phyloP scores from a whole-genome alignment of 2,113 vertebrate genomes.

The Ciconia maguari region DNA sequence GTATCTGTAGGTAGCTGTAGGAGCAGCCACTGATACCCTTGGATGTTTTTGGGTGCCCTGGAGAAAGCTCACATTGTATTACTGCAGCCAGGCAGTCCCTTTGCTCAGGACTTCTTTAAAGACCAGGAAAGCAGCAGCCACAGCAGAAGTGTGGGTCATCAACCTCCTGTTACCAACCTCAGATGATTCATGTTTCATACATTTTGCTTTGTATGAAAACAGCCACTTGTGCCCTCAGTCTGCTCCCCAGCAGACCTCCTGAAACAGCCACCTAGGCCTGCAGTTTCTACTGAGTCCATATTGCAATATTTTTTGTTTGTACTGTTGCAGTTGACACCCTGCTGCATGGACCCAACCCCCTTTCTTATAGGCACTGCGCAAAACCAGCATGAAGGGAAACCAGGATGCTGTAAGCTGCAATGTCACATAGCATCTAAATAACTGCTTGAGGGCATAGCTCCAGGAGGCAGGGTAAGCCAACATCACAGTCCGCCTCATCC shows the following conservation, averaged over 20 bases:
- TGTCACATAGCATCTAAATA: not conserved
- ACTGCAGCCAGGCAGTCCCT: not conserved
- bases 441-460: not conserved
- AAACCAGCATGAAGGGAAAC: not conserved
- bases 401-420: not conserved
- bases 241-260: not conserved
- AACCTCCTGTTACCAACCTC: not conserved
- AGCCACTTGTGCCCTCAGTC: not conserved
- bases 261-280: not conserved
- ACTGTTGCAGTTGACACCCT: not conserved
- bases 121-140: not conserved
- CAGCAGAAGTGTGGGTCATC: not conserved
- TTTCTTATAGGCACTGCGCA: not conserved
- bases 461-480: not conserved
- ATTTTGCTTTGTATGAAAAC: not conserved
- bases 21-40: not conserved
- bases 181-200: not conserved
- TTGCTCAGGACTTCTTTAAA: not conserved
- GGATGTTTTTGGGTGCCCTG: not conserved
- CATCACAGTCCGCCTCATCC: not conserved
- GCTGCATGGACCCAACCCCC: not conserved
- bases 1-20: not conserved
- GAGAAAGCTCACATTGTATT: not conserved
- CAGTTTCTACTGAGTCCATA: not conserved
- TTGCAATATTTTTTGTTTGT: not conserved